These are phyloP conservation scores for Gnathonemus echidnorhynchus DNA, from an alignment of 2,113 vertebrate species.

Conservation along the genomic window DNA sequence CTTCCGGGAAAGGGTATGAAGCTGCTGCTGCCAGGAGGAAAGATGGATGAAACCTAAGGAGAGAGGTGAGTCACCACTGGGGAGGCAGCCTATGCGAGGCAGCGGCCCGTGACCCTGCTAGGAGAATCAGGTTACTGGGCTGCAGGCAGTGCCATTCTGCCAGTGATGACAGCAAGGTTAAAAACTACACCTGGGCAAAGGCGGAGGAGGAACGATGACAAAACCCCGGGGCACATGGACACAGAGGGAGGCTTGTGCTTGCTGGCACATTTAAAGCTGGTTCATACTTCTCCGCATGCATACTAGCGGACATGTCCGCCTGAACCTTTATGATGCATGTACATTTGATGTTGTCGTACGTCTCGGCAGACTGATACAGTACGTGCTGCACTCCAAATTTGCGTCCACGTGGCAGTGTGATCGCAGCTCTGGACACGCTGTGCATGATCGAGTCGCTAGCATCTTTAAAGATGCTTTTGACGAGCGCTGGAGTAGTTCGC, in stretches of 20 bases:
- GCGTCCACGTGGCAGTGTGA: no score
- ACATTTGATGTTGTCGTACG: no score
- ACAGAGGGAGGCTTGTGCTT: neutral
- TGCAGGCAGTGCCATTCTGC: neutral
- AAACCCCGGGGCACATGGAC: neutral
- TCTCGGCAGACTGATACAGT: no score
- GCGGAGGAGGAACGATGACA: neutral
- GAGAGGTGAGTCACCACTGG: neutral
- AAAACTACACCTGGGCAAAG: neutral
- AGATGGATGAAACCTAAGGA: slow-evolving; percentile 9
- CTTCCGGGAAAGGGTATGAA: neutral
- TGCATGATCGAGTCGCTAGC: no score
- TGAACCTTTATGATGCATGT: neutral
- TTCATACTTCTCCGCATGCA: no score
- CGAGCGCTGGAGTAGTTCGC: no score
- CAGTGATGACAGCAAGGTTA: neutral
- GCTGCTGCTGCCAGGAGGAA: neutral
- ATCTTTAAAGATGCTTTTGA: no score
- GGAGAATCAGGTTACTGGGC: neutral
- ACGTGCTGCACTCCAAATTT: no score
- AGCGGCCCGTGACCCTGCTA: neutral
- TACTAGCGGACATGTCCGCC: neutral
- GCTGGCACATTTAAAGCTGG: neutral
- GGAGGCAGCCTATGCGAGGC: neutral
- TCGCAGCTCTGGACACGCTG: no score